A percentile compares a stretch with the other conserved stretches of the same genome.
Conservation (phyloP, 2,797 vertebrate genomes). For the Gadopsis marmoratus region DNA sequence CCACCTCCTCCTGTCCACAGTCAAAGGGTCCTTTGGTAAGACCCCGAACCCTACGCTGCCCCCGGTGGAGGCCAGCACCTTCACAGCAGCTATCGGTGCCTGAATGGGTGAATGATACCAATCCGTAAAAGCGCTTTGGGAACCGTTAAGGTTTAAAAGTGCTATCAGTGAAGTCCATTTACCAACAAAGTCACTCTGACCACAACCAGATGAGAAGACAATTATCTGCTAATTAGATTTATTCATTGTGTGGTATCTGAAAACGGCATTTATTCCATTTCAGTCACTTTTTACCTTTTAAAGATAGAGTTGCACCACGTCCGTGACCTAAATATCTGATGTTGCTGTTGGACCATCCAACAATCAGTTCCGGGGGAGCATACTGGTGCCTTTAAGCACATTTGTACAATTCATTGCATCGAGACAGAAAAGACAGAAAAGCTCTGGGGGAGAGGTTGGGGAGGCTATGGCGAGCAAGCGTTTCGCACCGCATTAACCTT, state of each 20-base stretch:
- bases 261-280: neutral
- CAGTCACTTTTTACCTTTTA: neutral
- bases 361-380: neutral
- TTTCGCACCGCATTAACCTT: conserved; percentile 10
- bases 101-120: too few relatives aligned
- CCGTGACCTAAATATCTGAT: neutral
- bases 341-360: neutral
- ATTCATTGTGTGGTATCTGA: neutral
- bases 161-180: too few relatives aligned
- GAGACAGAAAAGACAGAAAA: neutral
- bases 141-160: too few relatives aligned
- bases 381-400: neutral
- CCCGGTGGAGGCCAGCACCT: too few relatives aligned
- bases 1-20: too few relatives aligned
- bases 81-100: too few relatives aligned
- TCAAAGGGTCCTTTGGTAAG: too few relatives aligned
- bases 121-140: too few relatives aligned
- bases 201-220: neutral
- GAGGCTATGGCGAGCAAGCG: neutral
- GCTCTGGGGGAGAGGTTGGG: neutral
- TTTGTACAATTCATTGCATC: conserved; percentile 7
- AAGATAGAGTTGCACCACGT: neutral
- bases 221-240: neutral
- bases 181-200: neutral
- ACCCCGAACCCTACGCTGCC: too few relatives aligned